Conservation (phyloP, 2,888 invertebrate genomes). For the Calliphora vomitoria region DNA sequence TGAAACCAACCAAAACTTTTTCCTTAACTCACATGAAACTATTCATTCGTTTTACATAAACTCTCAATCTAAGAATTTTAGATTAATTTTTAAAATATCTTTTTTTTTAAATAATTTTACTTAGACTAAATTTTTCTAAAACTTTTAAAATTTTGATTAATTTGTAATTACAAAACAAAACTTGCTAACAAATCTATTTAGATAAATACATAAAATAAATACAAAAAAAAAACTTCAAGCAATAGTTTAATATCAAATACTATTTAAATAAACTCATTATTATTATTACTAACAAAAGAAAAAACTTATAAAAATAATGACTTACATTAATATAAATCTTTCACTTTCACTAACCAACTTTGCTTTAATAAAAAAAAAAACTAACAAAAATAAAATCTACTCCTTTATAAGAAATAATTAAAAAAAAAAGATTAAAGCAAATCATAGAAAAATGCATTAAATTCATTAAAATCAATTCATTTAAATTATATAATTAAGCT, state of each 20-base stretch:
- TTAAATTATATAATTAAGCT: conserved; percentile 42
- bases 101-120: no score
- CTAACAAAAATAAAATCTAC: conserved; percentile 16
- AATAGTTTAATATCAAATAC: conserved; percentile 52
- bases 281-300: conserved; percentile 2
- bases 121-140: no score
- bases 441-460: conserved; percentile 34
- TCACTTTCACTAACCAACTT: conserved; percentile 47
- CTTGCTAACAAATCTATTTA: not conserved
- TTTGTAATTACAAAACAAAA: not conserved
- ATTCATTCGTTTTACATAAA: no score
- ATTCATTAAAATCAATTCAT: conserved; percentile 51
- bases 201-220: conserved; percentile 8
- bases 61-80: no score
- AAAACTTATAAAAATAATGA: conserved; percentile 2
- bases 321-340: conserved; percentile 27
- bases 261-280: conserved; percentile 20
- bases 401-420: conserved; percentile 24
- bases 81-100: no score
- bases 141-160: not conserved
- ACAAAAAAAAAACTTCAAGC: conserved; percentile 32
- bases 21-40: no score
- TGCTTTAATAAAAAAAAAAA: conserved; percentile 49
- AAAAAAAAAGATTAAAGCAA: not conserved
- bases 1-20: no score